phyloP scores from a whole-genome alignment of 1,140 invertebrate genomes.

The Drosophila melanogaster region Release_6_plus_ISO1_MT NT_033777.3:20236001-20236500 shows the following conservation, averaged over 20 bases:
- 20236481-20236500: slow-evolving; percentile 31
- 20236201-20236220: not conserved
- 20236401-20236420: slow-evolving; percentile 33
- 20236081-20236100: slow-evolving; percentile 74
- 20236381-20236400: slow-evolving; percentile 23
- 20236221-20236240: slow-evolving; percentile 22
- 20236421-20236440: slow-evolving; percentile 29
- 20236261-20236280: slow-evolving; percentile 78
- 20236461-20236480: slow-evolving; percentile 34
- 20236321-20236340: slow-evolving; percentile 37
- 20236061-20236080: slow-evolving; percentile 78
- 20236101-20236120: slow-evolving; percentile 25
- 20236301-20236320: slow-evolving; percentile 52
- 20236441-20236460: slow-evolving; percentile 38
- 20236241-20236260: slow-evolving; percentile 73
- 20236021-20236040: slow-evolving; percentile 60
- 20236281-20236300: slow-evolving; percentile 52
- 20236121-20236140: slow-evolving; percentile 59
- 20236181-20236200: slow-evolving; percentile 4
- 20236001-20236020: slow-evolving; percentile 41
- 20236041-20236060: slow-evolving; percentile 68
- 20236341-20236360: slow-evolving; percentile 11
- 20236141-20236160: slow-evolving; percentile 70
- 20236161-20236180: slow-evolving; percentile 3
- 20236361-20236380: slow-evolving; percentile 2